Evolutionary conservation across 2,797 vertebrate species (phyloP).

Genomic region (Sebastiscus tertius): DNA sequence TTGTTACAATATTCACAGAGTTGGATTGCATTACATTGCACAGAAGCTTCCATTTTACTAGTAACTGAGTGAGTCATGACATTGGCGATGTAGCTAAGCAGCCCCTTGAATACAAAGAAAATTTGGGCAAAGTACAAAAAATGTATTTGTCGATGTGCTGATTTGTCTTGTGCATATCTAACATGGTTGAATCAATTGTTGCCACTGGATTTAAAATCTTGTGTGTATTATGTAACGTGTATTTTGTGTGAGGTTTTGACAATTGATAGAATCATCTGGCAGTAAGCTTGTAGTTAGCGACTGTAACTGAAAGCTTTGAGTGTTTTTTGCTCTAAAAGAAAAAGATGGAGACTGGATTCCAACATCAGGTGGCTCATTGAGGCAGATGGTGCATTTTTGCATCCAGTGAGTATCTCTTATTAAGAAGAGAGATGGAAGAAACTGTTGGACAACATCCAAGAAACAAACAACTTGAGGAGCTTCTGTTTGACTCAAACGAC

Average conservation of each 20-base stretch:
- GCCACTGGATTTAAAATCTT: not conserved
- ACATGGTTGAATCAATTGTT: not conserved
- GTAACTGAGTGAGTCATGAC: not conserved
- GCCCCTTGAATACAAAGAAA: not conserved
- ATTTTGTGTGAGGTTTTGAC: not conserved
- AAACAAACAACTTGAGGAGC: not conserved
- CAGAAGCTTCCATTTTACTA: not conserved
- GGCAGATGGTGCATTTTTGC: not conserved
- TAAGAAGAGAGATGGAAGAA: not conserved
- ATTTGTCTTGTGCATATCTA: not conserved
- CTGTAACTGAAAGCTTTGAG: not conserved
- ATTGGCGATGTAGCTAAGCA: not conserved
- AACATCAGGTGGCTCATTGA: not conserved
- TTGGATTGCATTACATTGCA: not conserved
- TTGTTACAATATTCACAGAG: not conserved
- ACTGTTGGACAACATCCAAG: not conserved
- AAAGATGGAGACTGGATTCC: not conserved
- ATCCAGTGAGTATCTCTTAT: not conserved
- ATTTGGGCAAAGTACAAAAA: not conserved
- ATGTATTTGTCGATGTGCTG: not conserved
- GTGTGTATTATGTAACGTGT: not conserved
- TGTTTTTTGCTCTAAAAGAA: not conserved
- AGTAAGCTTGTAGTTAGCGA: not conserved
- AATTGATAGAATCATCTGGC: not conserved
- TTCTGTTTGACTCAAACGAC: not conserved